Base-by-base conservation (phyloP, 2,113 vertebrate species). In the Dasyprocta punctata region DNA sequence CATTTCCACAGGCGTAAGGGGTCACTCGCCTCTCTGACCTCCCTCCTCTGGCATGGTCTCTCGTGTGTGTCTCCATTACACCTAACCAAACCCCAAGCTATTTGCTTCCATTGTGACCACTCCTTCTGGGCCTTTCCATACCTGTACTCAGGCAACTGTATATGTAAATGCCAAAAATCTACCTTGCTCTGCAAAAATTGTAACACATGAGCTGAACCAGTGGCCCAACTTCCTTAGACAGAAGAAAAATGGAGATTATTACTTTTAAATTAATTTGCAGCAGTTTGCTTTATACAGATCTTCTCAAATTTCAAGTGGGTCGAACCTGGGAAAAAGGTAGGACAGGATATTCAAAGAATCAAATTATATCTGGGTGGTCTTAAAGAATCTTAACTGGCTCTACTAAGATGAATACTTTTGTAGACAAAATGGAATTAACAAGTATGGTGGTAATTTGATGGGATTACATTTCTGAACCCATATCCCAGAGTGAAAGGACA, bases 311-410 rank as follows among this genome's bases (percentile, higher is more conserved):
- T 94, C 60, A 78, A 7, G 9, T 73, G 26, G 38, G 44, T 81
- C 2, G 77, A 94, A 97, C 60, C 9, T 86, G 67, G 44, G 49
- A 89, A 88, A 65, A 80, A 88, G 56, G 77, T 22, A 92, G 54
- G 36, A 69, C 12, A 71, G 88, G 92, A 67, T 38, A 86, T 7
- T 75, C n/a, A 97, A 82, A 97, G 58, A 91, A 86, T 88, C 24
- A 85, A 67, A 54, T 82, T 36, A 33, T 2, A 65, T n/a, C 38
- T 54, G 56, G 71, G 49, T 78, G n/a, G 49, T 38, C 47, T 78
- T 58, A 19, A 89, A 85, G 82, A 81, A 24, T 80, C 13, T 61
- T 92, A 61, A 58, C 3, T 44, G 61, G 26, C 47, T 67, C 33
- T 30, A 54, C 36, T n/a, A 47, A 88, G 49, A 77, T 69, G 33